A percentile compares a stretch with the other conserved stretches of the same genome.
Conservation (phyloP, 1,140 invertebrate genomes). For the Chlorops oryzae region DNA sequence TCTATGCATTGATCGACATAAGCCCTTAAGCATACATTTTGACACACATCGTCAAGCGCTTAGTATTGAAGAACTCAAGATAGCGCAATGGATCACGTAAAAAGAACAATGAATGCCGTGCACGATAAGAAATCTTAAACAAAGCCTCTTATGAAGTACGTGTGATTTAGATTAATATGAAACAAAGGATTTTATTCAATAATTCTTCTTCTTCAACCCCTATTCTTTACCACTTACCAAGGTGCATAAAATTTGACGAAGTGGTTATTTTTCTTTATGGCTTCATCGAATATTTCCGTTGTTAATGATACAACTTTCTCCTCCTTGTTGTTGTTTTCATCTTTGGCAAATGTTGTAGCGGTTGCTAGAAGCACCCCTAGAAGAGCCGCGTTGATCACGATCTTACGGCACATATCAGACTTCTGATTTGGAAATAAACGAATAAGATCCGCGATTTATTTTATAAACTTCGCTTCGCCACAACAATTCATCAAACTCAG, state of each 20-base stretch:
- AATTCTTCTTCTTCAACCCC: background rate
- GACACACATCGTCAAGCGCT: too few species aligned
- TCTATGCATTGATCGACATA: too few species aligned
- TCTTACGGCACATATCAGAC: too few species aligned
- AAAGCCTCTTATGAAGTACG: background rate
- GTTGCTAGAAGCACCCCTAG: too few species aligned
- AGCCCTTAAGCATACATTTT: too few species aligned
- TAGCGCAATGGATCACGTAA: background rate
- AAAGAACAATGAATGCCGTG: background rate
- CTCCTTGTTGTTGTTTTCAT: background rate
- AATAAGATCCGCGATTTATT: too few species aligned
- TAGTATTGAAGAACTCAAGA: background rate
- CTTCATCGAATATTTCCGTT: constrained; percentile 62
- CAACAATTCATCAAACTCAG: too few species aligned
- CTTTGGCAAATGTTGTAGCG: background rate
- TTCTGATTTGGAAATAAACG: too few species aligned
- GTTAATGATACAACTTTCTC: constrained; percentile 16
- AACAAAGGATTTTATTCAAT: background rate
- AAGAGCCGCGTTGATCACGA: too few species aligned
- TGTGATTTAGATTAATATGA: background rate
- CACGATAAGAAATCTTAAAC: background rate
- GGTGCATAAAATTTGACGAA: constrained; percentile 77
- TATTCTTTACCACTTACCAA: constrained; percentile 52
- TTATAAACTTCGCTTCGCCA: too few species aligned
- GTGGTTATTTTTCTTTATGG: constrained; percentile 57